These are phyloP conservation scores for Onychostruthus taczanowskii DNA, from an alignment of 2,113 vertebrate genomes.

Conservation along the genomic window DNA sequence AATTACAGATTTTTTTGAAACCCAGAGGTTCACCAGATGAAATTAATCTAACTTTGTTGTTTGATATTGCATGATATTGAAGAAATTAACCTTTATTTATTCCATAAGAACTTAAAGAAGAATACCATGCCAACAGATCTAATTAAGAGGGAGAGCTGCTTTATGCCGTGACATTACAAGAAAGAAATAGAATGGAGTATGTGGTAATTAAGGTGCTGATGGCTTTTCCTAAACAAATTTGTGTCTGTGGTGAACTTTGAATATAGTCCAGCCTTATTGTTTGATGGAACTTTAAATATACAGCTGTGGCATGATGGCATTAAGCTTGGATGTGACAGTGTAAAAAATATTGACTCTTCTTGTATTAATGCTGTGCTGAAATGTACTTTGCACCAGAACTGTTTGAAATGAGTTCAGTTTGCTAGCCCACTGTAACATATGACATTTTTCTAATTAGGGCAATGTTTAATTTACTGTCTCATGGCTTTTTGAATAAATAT, in stretches of 20 bases:
- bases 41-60: neutral
- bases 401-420: conserved; percentile 77
- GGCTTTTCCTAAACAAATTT: neutral
- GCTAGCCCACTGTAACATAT: conserved; percentile 76
- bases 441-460: conserved; percentile 86
- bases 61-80: neutral
- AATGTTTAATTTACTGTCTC: conserved; percentile 87
- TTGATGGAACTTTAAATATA: neutral
- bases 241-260: neutral
- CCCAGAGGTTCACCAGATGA: neutral
- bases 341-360: conserved; percentile 42
- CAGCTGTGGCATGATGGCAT: neutral
- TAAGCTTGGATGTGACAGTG: neutral
- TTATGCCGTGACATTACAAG: neutral
- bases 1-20: neutral
- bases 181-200: neutral
- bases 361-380: conserved; percentile 25
- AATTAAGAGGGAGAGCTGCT: neutral
- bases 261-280: neutral
- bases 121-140: neutral
- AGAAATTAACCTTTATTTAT: neutral
- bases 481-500: conserved; percentile 85
- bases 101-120: neutral
- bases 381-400: conserved; percentile 54
- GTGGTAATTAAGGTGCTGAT: neutral